Evolutionary conservation across 2,797 vertebrate genomes (phyloP), one percentile per base, ranked within the genome.

Genomic region (Ispidina lecontei): DNA sequence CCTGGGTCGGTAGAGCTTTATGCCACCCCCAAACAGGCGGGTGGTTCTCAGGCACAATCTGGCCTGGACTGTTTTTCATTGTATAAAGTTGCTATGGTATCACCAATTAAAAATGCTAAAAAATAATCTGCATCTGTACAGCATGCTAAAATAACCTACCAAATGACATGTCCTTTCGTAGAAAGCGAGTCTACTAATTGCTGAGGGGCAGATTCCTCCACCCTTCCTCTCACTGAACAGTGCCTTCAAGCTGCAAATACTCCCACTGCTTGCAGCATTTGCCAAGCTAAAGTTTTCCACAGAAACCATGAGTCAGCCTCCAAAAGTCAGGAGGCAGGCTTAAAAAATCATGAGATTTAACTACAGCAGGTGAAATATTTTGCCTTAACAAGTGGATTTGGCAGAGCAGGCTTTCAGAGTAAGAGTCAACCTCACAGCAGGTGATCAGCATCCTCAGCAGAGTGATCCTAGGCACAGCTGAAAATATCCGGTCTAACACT

Each of bases 81-180:
- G 96, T 95, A 96, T 92, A 93, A 96, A 94, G 96, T 96, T 96
- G 95, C 96, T 96, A 96, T 96, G 94, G 95, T 92, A 96, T 96
- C 91, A 90, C 94, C 94, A 96, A 92, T 96, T 96, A 96, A 96
- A 95, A 96, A 93, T 93, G 95, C 95, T 96, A 95, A 96, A 96
- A 96, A 96, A 96, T 96, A 96, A 93, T 96, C 93, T 96, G 95
- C 95, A 94, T 96, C 96, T 96, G 96, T 93, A 96, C 96, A 96
- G 90, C 88, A 96, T 94, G 96, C 95, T 96, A 96, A 96, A 95
- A 95, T 96, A 96, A 96, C 95, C 93, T 86, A 96, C 90, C 86
- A 95, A 96, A 94, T 94, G 95, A 96, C 95, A 96, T 93, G 90
- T 96, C 94, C 94, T 96, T 96, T 96, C 95, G 90, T 96, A 94